A percentile compares a stretch with the other conserved stretches of the same genome.
phyloP scores from a whole-genome alignment of 2,888 invertebrate genomes.

The Torymus auratus region DNA sequence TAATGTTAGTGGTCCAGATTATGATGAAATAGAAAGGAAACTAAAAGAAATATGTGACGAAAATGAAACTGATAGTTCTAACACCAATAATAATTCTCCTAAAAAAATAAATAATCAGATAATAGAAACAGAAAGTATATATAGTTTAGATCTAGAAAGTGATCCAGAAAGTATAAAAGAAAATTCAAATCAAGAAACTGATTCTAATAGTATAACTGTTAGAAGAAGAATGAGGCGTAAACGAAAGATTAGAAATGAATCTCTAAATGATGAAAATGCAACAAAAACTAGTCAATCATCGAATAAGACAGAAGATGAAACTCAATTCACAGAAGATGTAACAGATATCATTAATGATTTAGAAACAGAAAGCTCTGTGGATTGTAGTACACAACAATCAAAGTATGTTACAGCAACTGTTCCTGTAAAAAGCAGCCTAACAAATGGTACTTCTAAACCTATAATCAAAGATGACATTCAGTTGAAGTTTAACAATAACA shows the following conservation, averaged over 20 bases:
- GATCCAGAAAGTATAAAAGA: conserved; percentile 60
- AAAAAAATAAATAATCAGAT: conserved; percentile 29
- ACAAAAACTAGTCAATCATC: conserved; percentile 38
- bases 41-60: conserved; percentile 65
- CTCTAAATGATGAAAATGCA: conserved; percentile 52
- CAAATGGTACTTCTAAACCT: conserved; percentile 37
- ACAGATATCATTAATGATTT: conserved; percentile 69
- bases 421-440: conserved; percentile 37
- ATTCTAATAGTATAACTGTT: conserved; percentile 19
- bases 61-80: conserved; percentile 43
- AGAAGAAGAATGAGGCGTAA: conserved; percentile 44
- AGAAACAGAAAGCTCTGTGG: conserved; percentile 54
- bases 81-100: conserved; percentile 46
- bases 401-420: conserved; percentile 27
- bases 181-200: conserved; percentile 56
- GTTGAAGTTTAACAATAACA: conserved; percentile 40
- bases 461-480: conserved; percentile 55
- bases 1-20: conserved; percentile 61
- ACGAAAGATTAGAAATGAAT: conserved; percentile 43
- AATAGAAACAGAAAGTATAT: conserved; percentile 42
- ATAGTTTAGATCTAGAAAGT: conserved; percentile 58
- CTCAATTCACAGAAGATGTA: conserved; percentile 65
- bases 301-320: conserved; percentile 39
- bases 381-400: conserved; percentile 46
- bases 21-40: conserved; percentile 70